Base-by-base conservation (phyloP, 53 echinoderm and acorn worm species). In the Arbacia lixula region DNA sequence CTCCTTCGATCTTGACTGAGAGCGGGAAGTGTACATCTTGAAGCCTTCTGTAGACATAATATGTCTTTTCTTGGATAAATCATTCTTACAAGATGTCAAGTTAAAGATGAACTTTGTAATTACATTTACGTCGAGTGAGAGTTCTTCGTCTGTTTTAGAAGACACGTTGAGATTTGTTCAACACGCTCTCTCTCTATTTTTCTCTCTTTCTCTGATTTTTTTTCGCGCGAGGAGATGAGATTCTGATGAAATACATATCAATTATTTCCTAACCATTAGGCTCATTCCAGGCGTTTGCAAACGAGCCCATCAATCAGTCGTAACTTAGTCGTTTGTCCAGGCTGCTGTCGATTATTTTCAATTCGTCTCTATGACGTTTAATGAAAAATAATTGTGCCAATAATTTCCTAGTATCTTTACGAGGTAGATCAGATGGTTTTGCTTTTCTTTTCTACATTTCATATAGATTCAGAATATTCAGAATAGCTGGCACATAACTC, bases 171-270 rank as follows among this genome's bases (percentile, higher is more conserved):
- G 27, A 58, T 58, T 58, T 22, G 14, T 58, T 63, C 35, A 29
- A 63, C 63, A n/a, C n/a, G n/a, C n/a, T n/a, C n/a, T n/a, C n/a
- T n/a, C n/a, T n/a, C n/a, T n/a, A 46, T 46, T 8, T 66, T 38
- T 37, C 8, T 1, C 21, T 39, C 26, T 2, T 24, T 67, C 12
- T 25, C 33, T 49, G 41, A 49, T 5, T 24, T 6, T 34, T 22
- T 53, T 28, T 30, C 35, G 41, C 36, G 38, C 9, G 35, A n/a
- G 12, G 26, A 77, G 57, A 41, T 43, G 78, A 77, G 78, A 25
- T 77, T 77, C 11, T 60, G 78, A 77, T 77, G 60, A 54, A 77
- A 77, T 36, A 57, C 41, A 77, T 77, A 77, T 77, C 78, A 77
- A 77, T 77, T 77, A 77, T 57, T 77, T 75, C 53, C 78, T 58